Evolutionary conservation across 2,888 invertebrate species (phyloP), one percentile per base, ranked within the genome.

Genomic region (Clepsis dumicolana): DNA sequence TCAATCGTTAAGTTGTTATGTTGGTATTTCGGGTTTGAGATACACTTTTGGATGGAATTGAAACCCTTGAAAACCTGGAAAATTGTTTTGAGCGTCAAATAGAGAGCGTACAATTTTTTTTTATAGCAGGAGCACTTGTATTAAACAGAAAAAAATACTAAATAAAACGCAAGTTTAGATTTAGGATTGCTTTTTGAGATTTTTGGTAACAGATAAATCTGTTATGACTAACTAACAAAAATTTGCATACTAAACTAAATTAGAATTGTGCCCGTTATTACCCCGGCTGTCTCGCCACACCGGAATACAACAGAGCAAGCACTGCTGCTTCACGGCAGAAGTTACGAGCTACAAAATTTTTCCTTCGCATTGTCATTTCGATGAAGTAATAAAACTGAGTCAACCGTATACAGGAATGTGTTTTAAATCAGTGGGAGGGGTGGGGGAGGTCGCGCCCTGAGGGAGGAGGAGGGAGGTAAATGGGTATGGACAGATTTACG

Each of bases 381-480:
- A 21, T 48, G 48, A 48, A 48, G 21, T 21, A 48, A 48, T 65
- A 65, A 60, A 65, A 53, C 53, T 44, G 54, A 61, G 24, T 44
- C 29, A 41, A 65, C 50, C 16, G 60, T 65, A 29, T n/a, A 56
- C 48, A 16, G 14, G 44, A 60, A 53, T 59, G 60, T 16, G 53
- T 65, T 60, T 65, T 44, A 61, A 61, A 65, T 65, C 65, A 65
- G 53, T 60, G 21, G 21, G 48, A 21, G 48, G 12, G 16, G n/a
- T 8, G n/a, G n/a, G 41, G 41, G 10, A 12, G 18, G 24, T 50
- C 50, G 24, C 50, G 10, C 52, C 52, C 25, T 2, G 5, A 29
- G 29, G 29, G 29, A 4, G 29, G n/a, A 27, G 25, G 18, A 7
- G 52, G 27, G 52, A 50, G 14, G 50, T 44, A 24, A n/a, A 25